Evolutionary conservation across 1,140 invertebrate genomes (phyloP).

Genomic region (Bombus superbus): DNA sequence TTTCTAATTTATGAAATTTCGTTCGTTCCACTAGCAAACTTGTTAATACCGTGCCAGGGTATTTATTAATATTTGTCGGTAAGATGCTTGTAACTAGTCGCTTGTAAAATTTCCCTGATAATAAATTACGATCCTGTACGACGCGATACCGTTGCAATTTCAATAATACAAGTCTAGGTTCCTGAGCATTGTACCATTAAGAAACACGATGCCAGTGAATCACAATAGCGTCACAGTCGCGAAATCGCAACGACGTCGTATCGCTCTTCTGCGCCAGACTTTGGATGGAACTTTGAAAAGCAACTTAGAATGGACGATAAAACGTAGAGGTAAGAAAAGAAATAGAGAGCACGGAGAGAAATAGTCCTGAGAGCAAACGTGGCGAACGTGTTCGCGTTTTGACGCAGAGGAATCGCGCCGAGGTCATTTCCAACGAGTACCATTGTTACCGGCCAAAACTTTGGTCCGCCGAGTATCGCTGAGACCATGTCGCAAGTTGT

Average conservation of each 20-base stretch:
- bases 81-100: too few relatives aligned
- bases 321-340: not conserved
- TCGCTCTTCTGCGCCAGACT: not conserved
- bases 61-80: too few relatives aligned
- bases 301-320: not conserved
- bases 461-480: slow-evolving; percentile 37
- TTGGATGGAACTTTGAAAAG: not conserved
- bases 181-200: not conserved
- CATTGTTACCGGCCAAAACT: slow-evolving; percentile 24
- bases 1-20: not conserved
- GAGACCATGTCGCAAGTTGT: slow-evolving; percentile 32
- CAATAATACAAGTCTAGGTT: too few relatives aligned
- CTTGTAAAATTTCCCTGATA: too few relatives aligned
- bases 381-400: not conserved
- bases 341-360: not conserved
- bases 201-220: not conserved
- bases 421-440: slow-evolving; percentile 20
- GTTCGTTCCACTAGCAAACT: not conserved
- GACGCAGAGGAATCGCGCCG: not conserved
- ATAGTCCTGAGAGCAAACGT: not conserved
- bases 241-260: not conserved
- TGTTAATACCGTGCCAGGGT: not conserved
- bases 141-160: too few relatives aligned
- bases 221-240: not conserved
- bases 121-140: too few relatives aligned